These are phyloP conservation scores for Tetranychus piercei DNA, from an alignment of 2,888 invertebrate genomes.

Conservation along the genomic window DNA sequence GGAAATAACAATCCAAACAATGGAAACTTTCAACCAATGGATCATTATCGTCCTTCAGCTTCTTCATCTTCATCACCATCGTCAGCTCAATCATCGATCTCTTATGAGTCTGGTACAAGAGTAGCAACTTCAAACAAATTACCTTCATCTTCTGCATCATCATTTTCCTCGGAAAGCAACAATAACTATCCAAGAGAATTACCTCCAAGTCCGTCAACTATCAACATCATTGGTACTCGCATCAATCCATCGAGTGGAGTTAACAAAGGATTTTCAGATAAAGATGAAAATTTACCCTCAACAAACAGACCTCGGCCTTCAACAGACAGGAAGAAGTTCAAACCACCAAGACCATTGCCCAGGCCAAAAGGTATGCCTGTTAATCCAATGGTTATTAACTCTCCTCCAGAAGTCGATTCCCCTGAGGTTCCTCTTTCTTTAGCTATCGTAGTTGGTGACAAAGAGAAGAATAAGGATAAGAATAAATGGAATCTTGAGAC, in stretches of 20 bases:
- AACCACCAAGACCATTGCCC: conserved; percentile 11
- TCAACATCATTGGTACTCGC: not conserved
- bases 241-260: not conserved
- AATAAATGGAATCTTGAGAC: conserved; percentile 11
- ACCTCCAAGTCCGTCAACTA: not conserved
- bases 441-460: conserved; percentile 27
- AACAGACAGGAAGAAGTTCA: not conserved
- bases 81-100: not conserved
- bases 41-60: not conserved
- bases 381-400: conserved; percentile 16
- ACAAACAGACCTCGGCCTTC: not conserved
- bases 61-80: conserved; percentile 2
- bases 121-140: not conserved
- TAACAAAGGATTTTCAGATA: not conserved
- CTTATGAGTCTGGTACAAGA: not conserved
- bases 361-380: conserved; percentile 12
- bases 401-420: conserved; percentile 22
- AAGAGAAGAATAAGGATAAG: conserved; percentile 7
- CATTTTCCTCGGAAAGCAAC: not conserved
- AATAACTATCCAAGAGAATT: conserved; percentile 5
- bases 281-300: not conserved
- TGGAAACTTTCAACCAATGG: not conserved
- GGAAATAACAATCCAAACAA: not conserved
- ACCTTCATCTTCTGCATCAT: not conserved
- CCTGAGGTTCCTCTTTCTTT: conserved; percentile 28